A percentile compares a stretch with the other conserved stretches of the same genome.
phyloP scores from a whole-genome alignment of 2,113 vertebrate species.

The Trogon melanurus region DNA sequence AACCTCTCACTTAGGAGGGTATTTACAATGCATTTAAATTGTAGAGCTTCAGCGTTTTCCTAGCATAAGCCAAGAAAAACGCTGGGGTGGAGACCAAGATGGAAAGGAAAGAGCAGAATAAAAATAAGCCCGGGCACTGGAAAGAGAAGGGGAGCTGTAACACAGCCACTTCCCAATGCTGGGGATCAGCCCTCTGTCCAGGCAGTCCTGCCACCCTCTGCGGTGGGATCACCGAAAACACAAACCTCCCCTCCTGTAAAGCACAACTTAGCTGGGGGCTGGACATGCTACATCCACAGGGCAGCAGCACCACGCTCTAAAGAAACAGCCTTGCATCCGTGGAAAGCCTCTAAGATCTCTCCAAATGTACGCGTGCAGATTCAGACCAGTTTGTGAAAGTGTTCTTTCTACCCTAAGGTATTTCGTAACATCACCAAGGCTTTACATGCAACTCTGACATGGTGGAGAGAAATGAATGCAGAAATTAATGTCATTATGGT shows the following conservation, averaged over 20 bases:
- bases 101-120: not conserved
- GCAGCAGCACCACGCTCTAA: not conserved
- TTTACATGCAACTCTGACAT: not conserved
- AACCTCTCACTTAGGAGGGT: not conserved
- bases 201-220: not conserved
- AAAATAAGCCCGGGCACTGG: not conserved
- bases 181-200: not conserved
- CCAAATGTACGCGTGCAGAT: not conserved
- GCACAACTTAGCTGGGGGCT: not conserved
- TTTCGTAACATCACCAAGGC: not conserved
- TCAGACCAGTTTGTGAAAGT: not conserved
- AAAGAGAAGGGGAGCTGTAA: not conserved
- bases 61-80: not conserved
- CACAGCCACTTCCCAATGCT: not conserved
- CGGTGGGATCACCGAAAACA: accelerated
- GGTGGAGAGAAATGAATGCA: not conserved
- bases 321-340: not conserved
- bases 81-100: not conserved
- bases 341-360: not conserved
- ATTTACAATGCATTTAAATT: not conserved
- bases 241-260: not conserved
- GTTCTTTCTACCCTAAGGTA: not conserved
- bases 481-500: not conserved
- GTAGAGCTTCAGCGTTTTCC: not conserved
- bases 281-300: accelerated